Percentiles rank a stretch among this genome's conserved stretches.
phyloP scores from a whole-genome alignment of 2,113 vertebrate genomes.

The Sylvietta virens region DNA sequence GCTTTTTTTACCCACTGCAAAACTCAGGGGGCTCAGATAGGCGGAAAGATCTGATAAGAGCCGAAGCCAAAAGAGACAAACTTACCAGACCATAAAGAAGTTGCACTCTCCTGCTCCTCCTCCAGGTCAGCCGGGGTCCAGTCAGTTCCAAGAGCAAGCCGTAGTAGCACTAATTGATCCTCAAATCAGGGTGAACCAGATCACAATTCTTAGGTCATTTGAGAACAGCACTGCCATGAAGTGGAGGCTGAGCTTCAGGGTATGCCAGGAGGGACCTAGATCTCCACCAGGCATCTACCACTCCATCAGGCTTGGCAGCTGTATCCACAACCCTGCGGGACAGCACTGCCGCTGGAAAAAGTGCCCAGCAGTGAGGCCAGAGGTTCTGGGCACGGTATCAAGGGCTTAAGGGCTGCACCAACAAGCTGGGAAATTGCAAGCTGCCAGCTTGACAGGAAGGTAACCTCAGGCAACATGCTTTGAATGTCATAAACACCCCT shows the following conservation, averaged over 20 bases:
- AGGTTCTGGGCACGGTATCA: background rate
- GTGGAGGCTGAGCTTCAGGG: background rate
- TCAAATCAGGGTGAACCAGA: background rate
- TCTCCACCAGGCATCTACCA: accelerated
- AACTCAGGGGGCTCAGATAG: background rate
- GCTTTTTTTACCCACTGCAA: background rate
- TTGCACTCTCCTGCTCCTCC: accelerated
- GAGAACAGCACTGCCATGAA: background rate
- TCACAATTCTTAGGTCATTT: background rate
- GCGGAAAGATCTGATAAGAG: background rate
- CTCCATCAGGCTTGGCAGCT: background rate
- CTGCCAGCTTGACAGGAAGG: background rate
- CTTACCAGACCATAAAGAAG: accelerated
- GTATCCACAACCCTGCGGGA: background rate
- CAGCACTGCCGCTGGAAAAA: background rate
- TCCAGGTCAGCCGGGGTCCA: background rate
- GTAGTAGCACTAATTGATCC: background rate
- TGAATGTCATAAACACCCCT: background rate
- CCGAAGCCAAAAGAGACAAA: background rate
- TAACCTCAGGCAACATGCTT: background rate
- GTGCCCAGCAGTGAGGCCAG: background rate
- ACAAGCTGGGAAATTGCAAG: background rate
- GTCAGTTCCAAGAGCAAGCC: background rate
- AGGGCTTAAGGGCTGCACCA: background rate
- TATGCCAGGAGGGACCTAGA: background rate